phyloP scores from a whole-genome alignment of 1,140 invertebrate species.

The Psilanteris sp. region DNA sequence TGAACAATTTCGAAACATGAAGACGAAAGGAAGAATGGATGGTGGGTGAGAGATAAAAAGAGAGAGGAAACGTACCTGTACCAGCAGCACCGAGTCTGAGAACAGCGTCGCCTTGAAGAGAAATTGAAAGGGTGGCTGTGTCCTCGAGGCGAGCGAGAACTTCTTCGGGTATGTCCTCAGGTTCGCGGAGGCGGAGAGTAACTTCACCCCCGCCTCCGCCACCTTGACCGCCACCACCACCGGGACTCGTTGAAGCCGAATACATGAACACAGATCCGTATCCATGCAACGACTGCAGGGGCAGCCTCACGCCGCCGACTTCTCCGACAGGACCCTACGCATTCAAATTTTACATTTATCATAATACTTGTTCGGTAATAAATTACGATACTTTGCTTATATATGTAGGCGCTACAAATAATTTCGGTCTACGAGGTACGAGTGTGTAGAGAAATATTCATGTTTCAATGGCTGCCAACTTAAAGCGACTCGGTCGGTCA shows the following conservation, averaged over 20 bases:
- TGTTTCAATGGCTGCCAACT: no score
- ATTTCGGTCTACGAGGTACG: no score
- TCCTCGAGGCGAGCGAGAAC: slow-evolving; percentile 80
- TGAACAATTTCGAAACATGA: slow-evolving; percentile 26
- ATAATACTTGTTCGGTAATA: slow-evolving; percentile 33
- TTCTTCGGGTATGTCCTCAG: slow-evolving; percentile 80
- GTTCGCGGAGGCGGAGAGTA: slow-evolving; percentile 80
- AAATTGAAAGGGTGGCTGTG: slow-evolving; percentile 80
- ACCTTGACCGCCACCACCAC: slow-evolving; percentile 73
- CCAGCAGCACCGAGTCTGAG: slow-evolving; percentile 77
- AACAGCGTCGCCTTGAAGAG: slow-evolving; percentile 78
- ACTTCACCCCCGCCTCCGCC: slow-evolving; percentile 77
- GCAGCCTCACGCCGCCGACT: slow-evolving; percentile 80
- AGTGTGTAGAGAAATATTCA: no score
- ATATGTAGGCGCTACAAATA: no score
- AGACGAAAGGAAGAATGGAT: slow-evolving; percentile 5
- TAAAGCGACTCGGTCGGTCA: no score
- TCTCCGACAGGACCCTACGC: slow-evolving; percentile 80
- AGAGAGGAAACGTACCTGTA: slow-evolving; percentile 69
- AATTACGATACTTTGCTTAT: neutral
- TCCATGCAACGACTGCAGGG: slow-evolving; percentile 80
- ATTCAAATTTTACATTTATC: slow-evolving; percentile 58
- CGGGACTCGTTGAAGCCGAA: slow-evolving; percentile 78
- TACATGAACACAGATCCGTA: slow-evolving; percentile 82
- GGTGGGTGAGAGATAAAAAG: slow-evolving; percentile 1